phyloP scores from a whole-genome alignment of 2,113 vertebrate genomes.

The Cepphus grylle region DNA sequence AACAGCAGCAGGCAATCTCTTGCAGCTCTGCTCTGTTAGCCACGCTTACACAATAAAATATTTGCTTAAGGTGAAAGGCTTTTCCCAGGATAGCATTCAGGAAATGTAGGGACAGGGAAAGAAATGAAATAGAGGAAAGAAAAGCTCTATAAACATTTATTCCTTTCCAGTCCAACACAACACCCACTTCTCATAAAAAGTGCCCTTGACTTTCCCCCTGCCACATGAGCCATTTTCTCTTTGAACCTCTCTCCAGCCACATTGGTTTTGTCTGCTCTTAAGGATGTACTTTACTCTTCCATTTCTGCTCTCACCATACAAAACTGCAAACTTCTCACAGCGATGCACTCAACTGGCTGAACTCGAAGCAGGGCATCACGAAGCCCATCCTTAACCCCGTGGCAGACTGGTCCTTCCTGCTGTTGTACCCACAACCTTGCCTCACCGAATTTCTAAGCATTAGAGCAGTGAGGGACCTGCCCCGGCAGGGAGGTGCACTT shows the following conservation, averaged over 20 bases:
- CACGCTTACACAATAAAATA: neutral
- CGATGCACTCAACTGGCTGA: neutral
- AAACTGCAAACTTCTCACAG: neutral
- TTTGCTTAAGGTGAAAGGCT: neutral
- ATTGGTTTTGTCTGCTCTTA: neutral
- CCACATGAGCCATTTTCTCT: neutral
- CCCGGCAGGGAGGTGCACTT: neutral
- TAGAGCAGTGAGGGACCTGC: neutral
- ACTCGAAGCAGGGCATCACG: accelerated
- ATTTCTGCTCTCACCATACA: neutral
- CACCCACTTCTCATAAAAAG: neutral
- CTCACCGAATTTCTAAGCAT: accelerated
- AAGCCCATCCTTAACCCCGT: accelerated
- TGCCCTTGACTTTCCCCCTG: neutral
- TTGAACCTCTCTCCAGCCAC: neutral
- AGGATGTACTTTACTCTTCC: neutral
- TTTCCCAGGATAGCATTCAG: neutral
- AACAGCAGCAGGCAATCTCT: neutral
- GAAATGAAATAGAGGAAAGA: neutral
- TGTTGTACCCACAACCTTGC: neutral
- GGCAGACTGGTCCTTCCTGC: neutral
- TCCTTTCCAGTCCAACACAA: neutral
- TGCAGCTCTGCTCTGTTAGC: neutral
- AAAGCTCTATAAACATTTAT: neutral
- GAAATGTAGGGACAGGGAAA: neutral